Percentiles rank a stretch among this genome's conserved stretches.
These are phyloP conservation scores for Cryptoprocta ferox DNA, from an alignment of 2,797 vertebrate species.

Conservation along the genomic window DNA sequence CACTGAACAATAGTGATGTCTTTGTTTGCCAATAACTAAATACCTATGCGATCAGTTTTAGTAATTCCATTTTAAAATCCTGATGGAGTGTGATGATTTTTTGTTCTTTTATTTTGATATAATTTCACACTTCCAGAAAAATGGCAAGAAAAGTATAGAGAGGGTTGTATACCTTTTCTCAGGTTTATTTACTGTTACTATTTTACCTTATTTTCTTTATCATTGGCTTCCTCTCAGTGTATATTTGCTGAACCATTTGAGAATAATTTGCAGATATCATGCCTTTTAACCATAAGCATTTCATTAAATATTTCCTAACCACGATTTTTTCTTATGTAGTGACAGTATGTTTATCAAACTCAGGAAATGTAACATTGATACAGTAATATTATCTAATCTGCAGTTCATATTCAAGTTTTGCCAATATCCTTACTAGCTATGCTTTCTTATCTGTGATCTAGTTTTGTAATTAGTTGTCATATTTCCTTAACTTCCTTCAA, in stretches of 20 bases:
- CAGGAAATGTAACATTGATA: background rate
- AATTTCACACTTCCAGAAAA: slow-evolving; percentile 22
- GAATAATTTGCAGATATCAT: slow-evolving; percentile 23
- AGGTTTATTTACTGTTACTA: slow-evolving; percentile 18
- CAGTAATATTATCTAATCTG: background rate
- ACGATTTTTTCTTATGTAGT: background rate
- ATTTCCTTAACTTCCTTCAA: slow-evolving; percentile 14
- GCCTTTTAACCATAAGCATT: background rate
- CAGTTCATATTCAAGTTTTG: background rate
- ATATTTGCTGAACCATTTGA: slow-evolving; percentile 6
- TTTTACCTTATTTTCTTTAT: slow-evolving; percentile 28
- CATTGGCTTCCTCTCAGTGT: background rate
- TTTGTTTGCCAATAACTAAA: slow-evolving; percentile 30
- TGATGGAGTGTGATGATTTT: background rate
- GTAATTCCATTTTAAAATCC: background rate
- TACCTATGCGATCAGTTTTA: background rate
- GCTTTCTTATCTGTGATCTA: slow-evolving; percentile 29
- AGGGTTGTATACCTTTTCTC: background rate
- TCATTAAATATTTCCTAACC: background rate
- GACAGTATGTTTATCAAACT: background rate
- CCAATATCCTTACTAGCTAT: background rate
- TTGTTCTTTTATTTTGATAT: background rate
- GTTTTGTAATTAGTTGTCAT: background rate
- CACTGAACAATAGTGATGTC: background rate
- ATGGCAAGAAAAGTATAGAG: background rate